phyloP scores from a whole-genome alignment of 2,797 vertebrate species.

The Brachyrhaphis roseni region DNA sequence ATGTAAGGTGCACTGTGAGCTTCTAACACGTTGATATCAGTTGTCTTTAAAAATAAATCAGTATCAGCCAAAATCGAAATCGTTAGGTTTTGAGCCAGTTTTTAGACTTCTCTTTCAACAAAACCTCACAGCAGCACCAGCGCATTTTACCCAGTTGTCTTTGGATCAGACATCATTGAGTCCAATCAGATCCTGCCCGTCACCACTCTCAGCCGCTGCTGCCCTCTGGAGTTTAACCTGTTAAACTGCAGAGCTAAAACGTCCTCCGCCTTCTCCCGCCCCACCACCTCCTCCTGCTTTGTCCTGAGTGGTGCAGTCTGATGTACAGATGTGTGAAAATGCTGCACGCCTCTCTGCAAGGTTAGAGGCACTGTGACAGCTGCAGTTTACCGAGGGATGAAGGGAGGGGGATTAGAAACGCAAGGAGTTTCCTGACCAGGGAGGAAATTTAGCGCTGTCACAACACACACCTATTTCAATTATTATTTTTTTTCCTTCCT shows the following conservation, averaged over 20 bases:
- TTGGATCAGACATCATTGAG: constrained; percentile 49
- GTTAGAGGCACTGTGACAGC: constrained; percentile 46
- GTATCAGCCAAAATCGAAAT: neutral
- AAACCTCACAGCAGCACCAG: constrained; percentile 16
- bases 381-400: constrained; percentile 30
- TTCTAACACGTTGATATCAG: neutral
- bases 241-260: constrained; percentile 41
- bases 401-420: neutral
- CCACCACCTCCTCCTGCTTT: constrained; percentile 28
- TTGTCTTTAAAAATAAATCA: too few relatives aligned
- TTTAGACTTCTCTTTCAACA: constrained; percentile 9
- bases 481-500: constrained; percentile 25
- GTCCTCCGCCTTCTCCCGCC: constrained; percentile 20
- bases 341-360: constrained; percentile 51
- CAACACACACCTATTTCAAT: constrained; percentile 37
- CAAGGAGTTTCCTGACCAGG: constrained; percentile 5
- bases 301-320: constrained; percentile 73
- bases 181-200: constrained; percentile 39
- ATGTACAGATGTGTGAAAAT: constrained; percentile 64
- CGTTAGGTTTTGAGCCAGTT: neutral
- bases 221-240: constrained; percentile 60
- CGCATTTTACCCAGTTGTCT: constrained; percentile 33
- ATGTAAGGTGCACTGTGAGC: neutral
- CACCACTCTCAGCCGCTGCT: constrained; percentile 39
- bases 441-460: constrained; percentile 21